Evolutionary conservation across 1,140 invertebrate genomes (phyloP).

Genomic region (Cecropterus lyciades): DNA sequence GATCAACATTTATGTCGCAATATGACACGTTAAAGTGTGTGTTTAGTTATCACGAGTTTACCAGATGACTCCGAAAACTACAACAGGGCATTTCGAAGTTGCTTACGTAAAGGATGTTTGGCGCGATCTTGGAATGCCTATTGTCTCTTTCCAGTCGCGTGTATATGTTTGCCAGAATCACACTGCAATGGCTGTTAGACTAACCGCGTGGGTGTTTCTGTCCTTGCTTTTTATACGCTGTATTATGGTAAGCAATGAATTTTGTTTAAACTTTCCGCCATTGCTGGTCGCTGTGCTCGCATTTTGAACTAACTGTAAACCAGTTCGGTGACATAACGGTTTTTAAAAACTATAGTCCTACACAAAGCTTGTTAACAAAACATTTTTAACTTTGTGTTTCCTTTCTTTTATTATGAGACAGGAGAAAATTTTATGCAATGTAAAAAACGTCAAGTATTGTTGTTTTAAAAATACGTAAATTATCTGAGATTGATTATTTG

Average conservation of each 20-base stretch:
- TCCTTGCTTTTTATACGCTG: conserved; percentile 14
- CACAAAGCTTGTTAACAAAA: no score
- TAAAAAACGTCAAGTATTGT: no score
- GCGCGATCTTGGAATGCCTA: conserved; percentile 28
- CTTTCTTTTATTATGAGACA: no score
- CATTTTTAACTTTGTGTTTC: no score
- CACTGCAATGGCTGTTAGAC: conserved; percentile 23
- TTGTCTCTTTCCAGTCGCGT: conserved; percentile 30
- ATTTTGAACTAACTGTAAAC: no score
- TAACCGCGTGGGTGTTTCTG: conserved; percentile 20
- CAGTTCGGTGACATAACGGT: no score
- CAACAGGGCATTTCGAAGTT: conserved; percentile 16
- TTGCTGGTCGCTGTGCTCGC: no score
- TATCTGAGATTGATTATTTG: no score
- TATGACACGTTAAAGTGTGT: conserved; percentile 3
- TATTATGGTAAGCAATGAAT: conserved; percentile 12
- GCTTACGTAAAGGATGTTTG: conserved; percentile 33
- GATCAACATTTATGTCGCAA: background rate
- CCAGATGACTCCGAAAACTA: conserved; percentile 13
- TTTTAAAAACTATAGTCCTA: no score
- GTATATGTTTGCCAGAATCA: conserved; percentile 23
- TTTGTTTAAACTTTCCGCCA: background rate
- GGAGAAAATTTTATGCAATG: no score
- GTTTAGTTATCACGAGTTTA: conserved; percentile 9
- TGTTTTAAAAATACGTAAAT: no score